Evolutionary conservation across 2,888 invertebrate species (phyloP).

Genomic region (Thelaira solivaga): DNA sequence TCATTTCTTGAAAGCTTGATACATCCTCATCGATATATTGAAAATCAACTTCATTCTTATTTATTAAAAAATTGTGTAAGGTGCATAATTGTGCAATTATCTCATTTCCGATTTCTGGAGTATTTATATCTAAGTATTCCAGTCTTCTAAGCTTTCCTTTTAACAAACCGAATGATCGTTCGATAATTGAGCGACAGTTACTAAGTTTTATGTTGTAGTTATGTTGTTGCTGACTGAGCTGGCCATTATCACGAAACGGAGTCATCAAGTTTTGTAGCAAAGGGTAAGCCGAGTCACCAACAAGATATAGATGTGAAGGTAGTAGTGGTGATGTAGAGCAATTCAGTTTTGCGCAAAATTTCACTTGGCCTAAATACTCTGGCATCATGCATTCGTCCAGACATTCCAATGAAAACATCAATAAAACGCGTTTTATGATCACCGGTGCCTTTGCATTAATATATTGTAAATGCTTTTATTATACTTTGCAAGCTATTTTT

Average conservation of each 20-base stretch:
- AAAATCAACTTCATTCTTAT: not conserved
- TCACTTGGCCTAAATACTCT: not conserved
- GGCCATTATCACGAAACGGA: not conserved
- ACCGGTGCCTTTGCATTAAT: not conserved
- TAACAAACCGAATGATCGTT: not conserved
- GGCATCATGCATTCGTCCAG: not conserved
- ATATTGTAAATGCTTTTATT: too few relatives aligned
- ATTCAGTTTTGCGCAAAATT: slow-evolving; percentile 2
- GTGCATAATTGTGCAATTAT: not conserved
- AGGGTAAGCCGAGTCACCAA: not conserved
- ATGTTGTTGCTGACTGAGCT: not conserved
- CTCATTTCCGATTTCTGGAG: not conserved
- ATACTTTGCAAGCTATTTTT: not conserved
- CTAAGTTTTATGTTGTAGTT: not conserved
- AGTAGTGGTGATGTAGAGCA: not conserved
- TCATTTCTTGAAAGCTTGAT: not conserved
- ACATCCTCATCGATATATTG: not conserved
- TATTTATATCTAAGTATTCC: not conserved
- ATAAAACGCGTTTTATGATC: too few relatives aligned
- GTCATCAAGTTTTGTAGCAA: not conserved
- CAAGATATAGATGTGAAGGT: not conserved
- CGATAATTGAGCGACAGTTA: not conserved
- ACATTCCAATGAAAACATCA: too few relatives aligned
- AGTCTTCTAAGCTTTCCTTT: not conserved
- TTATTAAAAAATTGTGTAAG: not conserved